Percentiles rank a stretch among this genome's conserved stretches.
Conservation (phyloP, 2,888 invertebrate species). For the Xylota segnis region DNA sequence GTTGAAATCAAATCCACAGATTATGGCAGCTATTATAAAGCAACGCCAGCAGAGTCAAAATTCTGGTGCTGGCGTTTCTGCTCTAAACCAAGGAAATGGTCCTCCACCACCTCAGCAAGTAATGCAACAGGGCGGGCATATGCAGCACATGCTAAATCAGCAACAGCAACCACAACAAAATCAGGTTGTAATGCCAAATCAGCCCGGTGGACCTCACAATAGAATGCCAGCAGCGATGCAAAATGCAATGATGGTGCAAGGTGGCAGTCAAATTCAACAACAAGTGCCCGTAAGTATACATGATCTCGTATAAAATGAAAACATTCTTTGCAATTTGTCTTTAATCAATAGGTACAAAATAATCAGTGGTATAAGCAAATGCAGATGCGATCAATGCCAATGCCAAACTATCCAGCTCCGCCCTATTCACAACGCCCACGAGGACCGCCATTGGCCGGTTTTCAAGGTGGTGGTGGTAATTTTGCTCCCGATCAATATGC, state of each 20-base stretch:
- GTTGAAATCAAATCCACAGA: constrained; percentile 95
- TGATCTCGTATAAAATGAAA: not conserved
- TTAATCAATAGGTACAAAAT: constrained; percentile 79
- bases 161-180: constrained; percentile 84
- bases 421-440: constrained; percentile 84
- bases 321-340: not conserved
- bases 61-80: constrained; percentile 79
- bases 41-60: constrained; percentile 88
- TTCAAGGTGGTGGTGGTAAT: constrained; percentile 79
- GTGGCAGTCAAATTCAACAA: constrained; percentile 79
- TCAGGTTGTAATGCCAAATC: constrained; percentile 85
- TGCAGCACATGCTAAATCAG: constrained; percentile 84
- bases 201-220: constrained; percentile 83
- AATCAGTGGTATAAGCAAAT: constrained; percentile 84
- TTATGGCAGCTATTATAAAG: constrained; percentile 98
- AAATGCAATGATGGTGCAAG: constrained; percentile 82
- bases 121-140: constrained; percentile 79
- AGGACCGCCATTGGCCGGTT: constrained; percentile 82
- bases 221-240: constrained; percentile 83
- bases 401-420: constrained; percentile 83
- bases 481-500: constrained; percentile 84
- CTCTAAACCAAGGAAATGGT: constrained; percentile 80
- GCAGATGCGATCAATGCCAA: constrained; percentile 85
- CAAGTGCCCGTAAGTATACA: constrained; percentile 82
- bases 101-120: constrained; percentile 80